phyloP scores from a whole-genome alignment of 2,113 vertebrate genomes.

The Lepidothrix coronata region DNA sequence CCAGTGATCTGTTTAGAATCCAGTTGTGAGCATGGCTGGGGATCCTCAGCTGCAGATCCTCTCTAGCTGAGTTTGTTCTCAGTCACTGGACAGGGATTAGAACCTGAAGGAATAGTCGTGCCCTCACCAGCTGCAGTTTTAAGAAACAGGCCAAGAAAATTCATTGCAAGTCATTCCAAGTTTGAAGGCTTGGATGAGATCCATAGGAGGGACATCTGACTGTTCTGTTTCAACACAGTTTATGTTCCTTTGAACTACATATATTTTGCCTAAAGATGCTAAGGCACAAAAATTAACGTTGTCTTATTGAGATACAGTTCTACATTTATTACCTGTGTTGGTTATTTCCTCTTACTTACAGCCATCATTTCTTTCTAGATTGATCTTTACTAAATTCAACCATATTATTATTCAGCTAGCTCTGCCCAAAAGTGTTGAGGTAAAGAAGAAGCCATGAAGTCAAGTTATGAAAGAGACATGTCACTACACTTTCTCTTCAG shows the following conservation, averaged over 20 bases:
- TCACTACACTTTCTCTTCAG: neutral
- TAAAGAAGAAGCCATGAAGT: neutral
- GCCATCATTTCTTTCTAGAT: neutral
- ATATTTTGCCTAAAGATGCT: neutral
- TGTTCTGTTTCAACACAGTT: neutral
- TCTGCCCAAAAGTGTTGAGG: neutral
- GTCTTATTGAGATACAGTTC: neutral
- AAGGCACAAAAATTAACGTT: neutral
- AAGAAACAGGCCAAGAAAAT: neutral
- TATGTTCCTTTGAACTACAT: neutral
- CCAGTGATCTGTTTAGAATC: neutral
- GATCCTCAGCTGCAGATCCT: neutral
- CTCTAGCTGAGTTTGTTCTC: neutral
- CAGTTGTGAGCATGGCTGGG: neutral
- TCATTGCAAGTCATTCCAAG: neutral
- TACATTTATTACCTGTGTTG: neutral
- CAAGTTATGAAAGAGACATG: neutral
- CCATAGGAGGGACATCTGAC: neutral
- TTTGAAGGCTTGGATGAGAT: neutral
- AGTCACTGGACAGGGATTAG: neutral
- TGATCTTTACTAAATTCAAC: neutral
- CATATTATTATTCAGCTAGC: neutral
- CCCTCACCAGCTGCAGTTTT: neutral
- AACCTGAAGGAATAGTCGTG: neutral
- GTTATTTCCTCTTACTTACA: neutral